These are phyloP conservation scores for Atherinosoma microstoma DNA, from an alignment of 2,797 vertebrate genomes.

Conservation along the genomic window DNA sequence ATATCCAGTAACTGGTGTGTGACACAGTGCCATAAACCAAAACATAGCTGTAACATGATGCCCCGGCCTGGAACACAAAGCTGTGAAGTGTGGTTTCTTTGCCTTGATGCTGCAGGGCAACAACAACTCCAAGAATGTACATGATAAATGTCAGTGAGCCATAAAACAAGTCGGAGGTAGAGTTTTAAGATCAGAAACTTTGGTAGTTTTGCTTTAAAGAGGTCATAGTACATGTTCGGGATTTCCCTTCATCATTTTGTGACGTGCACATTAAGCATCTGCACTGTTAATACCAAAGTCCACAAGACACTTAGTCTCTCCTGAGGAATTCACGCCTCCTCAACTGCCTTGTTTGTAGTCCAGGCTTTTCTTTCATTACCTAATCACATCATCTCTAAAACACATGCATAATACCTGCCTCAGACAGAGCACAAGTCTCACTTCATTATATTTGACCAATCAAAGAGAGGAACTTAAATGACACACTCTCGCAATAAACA, in stretches of 20 bases:
- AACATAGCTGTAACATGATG: no score
- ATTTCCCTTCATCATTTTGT: not conserved
- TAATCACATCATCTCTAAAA: not conserved
- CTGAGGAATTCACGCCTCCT: not conserved
- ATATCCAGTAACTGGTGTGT: no score
- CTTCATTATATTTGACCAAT: not conserved
- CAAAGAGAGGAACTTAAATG: not conserved
- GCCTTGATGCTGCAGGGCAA: no score
- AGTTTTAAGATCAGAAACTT: no score
- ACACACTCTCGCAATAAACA: no score
- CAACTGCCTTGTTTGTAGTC: not conserved
- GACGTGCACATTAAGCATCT: not conserved
- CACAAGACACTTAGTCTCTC: no score
- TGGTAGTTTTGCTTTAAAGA: not conserved
- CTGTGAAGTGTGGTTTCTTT: no score
- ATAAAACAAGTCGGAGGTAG: no score
- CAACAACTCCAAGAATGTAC: no score
- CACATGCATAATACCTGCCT: not conserved
- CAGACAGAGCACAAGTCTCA: not conserved
- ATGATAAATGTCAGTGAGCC: no score
- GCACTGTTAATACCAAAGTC: not conserved
- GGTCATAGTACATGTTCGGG: not conserved
- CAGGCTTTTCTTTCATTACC: not conserved
- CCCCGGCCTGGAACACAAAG: no score
- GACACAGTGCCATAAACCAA: no score